Base-by-base conservation (phyloP, 2,888 invertebrate species). In the Lasioglossum leucozonium region DNA sequence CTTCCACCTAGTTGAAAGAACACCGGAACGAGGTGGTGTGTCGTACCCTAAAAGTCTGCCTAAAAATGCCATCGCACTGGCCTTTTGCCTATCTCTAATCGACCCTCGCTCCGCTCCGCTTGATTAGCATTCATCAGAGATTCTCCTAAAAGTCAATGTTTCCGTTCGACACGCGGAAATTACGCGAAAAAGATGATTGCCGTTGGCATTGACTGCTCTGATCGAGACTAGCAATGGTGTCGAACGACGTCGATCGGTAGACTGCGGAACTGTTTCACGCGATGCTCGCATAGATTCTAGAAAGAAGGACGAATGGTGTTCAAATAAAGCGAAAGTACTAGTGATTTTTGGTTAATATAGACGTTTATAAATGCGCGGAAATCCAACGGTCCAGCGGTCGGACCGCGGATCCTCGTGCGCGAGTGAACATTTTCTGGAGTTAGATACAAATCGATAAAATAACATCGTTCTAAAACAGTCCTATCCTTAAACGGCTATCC, bases 51-150 rank as follows among this genome's bases (percentile, higher is more conserved):
- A n/a, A n/a, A n/a, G 58, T 16, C 13, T 62, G 13, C 5, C 16
- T 2, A 62, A 62, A 62, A 62, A 62, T 62, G 58, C 58, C 51
- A 51, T 51, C 51, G 51, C 58, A 58, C 58, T 26, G 58, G 58
- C 58, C 58, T 58, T 58, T 58, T 8, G 58, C 13, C 26, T 58
- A 26, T 13, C 13, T 13, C 26, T 26, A 55, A 58, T 58, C 13
- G 26, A 26, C 58, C 30, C 0, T 2, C 51, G 30, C 0, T 16
- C 55, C 1, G 13, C 13, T 4, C 16, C 26, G 5, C 26, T 58
- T 26, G 13, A 58, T 58, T 2, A 5, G 26, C 5, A 16, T 30
- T 62, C 30, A 3, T 22, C 10, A 10, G 10, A 16, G 0, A 30
- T 62, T 16, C 30, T 2, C 3, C 8, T 3, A 51, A 62, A 62